Base-by-base conservation (phyloP, 2,113 vertebrate genomes). In the Plectropomus leopardus region DNA sequence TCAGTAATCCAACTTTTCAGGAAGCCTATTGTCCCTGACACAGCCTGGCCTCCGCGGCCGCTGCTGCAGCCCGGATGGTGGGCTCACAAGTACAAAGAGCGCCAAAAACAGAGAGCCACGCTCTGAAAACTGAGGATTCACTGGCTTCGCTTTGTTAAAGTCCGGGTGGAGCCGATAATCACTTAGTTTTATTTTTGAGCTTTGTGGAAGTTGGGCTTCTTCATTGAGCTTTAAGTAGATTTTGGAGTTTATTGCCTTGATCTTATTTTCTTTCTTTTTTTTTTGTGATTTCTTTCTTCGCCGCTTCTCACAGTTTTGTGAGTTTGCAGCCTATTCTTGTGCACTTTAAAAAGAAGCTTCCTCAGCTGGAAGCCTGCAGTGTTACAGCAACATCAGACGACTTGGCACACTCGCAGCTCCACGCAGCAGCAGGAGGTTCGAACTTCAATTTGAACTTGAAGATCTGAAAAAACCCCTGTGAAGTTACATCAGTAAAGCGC, bases 1-100 rank as follows among this genome's bases (percentile, higher is more conserved):
- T 30, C 60, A 40, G 45, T 59, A 50, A 80, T 82, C 77, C 80
- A 55, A 67, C 78, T 82, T 70, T 70, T 82, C 61, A 75, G 51
- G 60, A 26, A 53, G n/a, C n/a, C 59, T 57, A 66, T 86, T 89
- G 75, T 85, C 50, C 69, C 48, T 9, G 36, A 32, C 57, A 34
- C 13, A 3, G 72, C 8, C 66, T 71, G 50, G 63, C 83, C 71
- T 51, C 2, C 3, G 19, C 50, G 53, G 47, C 42, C 51, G 16
- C 76, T 6, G 44, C 53, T 30, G 54, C 64, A 28, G 59, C 23
- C 44, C 40, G 40, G 36, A 50, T 13, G 51, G 55, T 14, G 70
- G 61, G 24, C 60, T 23, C 10, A 63, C 64, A 45, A 68, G 44
- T 9, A 63, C 66, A 79, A 57, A 76, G 48, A 51, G 26, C 3